Conservation (phyloP, 2,888 invertebrate species). For the Blastobasis lacticolella region DNA sequence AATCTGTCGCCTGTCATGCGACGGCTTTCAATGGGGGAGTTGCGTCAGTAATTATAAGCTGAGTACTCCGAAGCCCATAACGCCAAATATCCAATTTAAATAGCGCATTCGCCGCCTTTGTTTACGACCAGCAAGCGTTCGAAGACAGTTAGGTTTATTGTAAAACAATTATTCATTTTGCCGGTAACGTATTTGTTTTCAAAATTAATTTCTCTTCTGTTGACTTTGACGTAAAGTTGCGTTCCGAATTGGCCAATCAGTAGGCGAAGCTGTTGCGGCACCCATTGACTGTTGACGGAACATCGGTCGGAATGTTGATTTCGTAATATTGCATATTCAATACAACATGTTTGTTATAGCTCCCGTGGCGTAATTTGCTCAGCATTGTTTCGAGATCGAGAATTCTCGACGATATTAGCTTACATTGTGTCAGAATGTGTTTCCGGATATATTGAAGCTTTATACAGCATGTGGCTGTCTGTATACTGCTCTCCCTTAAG, state of each 20-base stretch:
- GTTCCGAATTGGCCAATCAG: constrained; percentile 25
- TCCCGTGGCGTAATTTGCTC: background rate
- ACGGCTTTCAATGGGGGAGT: background rate
- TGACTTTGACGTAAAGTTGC: background rate
- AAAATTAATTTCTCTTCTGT: constrained; percentile 17
- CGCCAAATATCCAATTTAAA: no score
- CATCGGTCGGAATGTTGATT: constrained; percentile 34
- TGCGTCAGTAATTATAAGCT: no score
- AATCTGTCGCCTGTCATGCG: constrained; percentile 34
- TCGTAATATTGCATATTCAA: constrained; percentile 2
- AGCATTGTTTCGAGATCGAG: background rate
- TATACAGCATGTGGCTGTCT: background rate
- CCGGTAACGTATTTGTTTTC: constrained; percentile 1
- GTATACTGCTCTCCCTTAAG: constrained; percentile 41
- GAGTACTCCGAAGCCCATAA: constrained; percentile 19
- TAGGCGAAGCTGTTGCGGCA: constrained; percentile 35
- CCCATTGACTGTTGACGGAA: constrained; percentile 25
- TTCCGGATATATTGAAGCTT: no score
- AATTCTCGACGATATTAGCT: no score
- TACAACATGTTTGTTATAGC: background rate
- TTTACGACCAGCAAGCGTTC: no score
- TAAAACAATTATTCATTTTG: no score
- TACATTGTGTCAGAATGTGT: no score
- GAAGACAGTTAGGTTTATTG: no score
- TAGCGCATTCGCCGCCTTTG: no score